phyloP scores from a whole-genome alignment of 2,797 vertebrate species.

The Microctenopoma steveboyesi region DNA sequence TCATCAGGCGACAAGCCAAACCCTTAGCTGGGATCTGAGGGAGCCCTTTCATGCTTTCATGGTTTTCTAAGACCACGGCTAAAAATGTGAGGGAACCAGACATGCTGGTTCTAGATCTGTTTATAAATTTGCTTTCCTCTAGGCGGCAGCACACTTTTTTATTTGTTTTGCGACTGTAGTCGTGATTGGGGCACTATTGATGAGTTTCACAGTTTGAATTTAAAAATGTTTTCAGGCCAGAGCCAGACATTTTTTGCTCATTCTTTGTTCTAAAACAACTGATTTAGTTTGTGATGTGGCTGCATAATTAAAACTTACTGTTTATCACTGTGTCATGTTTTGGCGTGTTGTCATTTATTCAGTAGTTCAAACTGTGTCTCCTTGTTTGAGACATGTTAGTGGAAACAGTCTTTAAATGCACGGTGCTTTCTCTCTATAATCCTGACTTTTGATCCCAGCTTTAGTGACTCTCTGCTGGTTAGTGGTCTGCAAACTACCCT shows the following conservation, averaged over 20 bases:
- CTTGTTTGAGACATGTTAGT: no score
- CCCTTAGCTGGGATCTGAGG: conserved; percentile 59
- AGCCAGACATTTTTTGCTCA: no score
- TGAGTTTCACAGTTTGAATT: neutral
- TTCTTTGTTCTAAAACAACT: no score
- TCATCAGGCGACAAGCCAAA: conserved; percentile 53
- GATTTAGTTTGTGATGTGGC: no score
- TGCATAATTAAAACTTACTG: no score
- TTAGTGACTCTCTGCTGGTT: neutral
- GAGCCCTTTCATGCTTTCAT: conserved; percentile 38
- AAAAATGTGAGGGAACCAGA: conserved; percentile 3
- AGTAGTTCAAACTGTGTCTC: no score
- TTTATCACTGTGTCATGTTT: no score
- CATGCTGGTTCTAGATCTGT: conserved; percentile 10
- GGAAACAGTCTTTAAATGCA: no score
- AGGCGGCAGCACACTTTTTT: neutral
- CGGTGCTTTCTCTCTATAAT: no score
- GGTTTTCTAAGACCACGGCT: conserved; percentile 8
- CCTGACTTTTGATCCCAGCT: neutral
- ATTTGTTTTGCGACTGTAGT: neutral
- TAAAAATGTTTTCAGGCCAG: neutral
- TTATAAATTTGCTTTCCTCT: conserved; percentile 1
- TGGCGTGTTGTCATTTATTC: no score
- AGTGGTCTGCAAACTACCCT: conserved; percentile 42
- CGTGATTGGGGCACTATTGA: neutral